These are phyloP conservation scores for Brienomyrus longianalis DNA, from an alignment of 2,113 vertebrate genomes.

Conservation along the genomic window DNA sequence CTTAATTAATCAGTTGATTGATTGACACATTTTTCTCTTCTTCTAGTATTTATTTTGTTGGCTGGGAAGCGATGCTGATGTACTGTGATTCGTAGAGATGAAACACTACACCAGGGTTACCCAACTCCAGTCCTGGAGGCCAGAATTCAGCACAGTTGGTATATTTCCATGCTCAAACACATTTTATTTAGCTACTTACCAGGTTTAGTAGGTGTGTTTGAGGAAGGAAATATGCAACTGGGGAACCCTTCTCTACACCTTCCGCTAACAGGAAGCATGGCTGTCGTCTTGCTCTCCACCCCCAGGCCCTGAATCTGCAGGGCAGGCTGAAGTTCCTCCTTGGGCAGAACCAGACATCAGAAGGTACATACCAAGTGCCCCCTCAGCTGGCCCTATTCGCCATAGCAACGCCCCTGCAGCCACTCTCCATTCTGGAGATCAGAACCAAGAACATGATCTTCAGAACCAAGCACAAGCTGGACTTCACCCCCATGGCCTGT, in stretches of 20 bases:
- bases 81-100: too few species aligned
- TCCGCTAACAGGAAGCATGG: neutral
- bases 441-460: constrained; percentile 60
- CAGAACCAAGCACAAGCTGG: constrained; percentile 63
- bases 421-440: constrained; percentile 54
- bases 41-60: too few species aligned
- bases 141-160: neutral
- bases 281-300: constrained; percentile 30
- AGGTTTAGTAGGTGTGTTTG: neutral
- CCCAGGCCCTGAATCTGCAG: constrained; percentile 63
- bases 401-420: constrained; percentile 57
- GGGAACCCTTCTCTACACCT: neutral
- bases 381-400: constrained; percentile 59
- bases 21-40: neutral
- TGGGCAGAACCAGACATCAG: constrained; percentile 54
- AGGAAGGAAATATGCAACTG: neutral
- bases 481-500: constrained; percentile 59
- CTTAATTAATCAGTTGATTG: neutral
- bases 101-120: too few species aligned
- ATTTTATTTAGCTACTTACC: neutral
- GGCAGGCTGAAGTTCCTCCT: constrained; percentile 66
- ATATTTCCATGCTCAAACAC: neutral
- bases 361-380: constrained; percentile 47
- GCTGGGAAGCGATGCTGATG: too few species aligned
- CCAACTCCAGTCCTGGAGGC: neutral